phyloP scores from a whole-genome alignment of 2,113 vertebrate species.

The Pteronura brasiliensis region DNA sequence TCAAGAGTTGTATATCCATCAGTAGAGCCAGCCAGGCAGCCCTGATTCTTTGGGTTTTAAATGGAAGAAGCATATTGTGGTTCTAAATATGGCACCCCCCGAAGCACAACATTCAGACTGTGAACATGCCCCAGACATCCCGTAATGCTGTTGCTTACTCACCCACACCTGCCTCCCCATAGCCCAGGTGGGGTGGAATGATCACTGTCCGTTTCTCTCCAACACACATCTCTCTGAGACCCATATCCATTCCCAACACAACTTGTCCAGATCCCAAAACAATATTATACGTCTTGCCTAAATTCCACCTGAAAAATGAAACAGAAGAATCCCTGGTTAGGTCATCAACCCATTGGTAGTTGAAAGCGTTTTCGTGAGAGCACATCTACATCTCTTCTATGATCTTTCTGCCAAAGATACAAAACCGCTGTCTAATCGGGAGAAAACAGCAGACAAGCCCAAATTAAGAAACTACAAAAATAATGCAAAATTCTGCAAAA shows the following conservation, averaged over 20 bases:
- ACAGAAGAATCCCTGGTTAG: not conserved
- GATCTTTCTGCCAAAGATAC: not conserved
- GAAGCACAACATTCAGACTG: not conserved
- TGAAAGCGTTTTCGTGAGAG: too few relatives aligned
- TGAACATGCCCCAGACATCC: not conserved
- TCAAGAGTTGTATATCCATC: not conserved
- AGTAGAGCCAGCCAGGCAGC: not conserved
- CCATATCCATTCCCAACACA: constrained; percentile 96
- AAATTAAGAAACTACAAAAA: accelerated
- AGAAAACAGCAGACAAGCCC: not conserved
- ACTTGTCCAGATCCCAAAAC: constrained; percentile 95
- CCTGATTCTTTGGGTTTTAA: not conserved
- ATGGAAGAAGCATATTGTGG: not conserved
- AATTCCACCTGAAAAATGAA: constrained; percentile 85
- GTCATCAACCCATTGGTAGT: accelerated
- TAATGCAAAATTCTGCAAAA: not conserved
- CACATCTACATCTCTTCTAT: not conserved
- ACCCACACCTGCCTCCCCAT: constrained; percentile 97
- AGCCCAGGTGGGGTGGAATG: constrained; percentile 95
- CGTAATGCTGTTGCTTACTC: constrained; percentile 69
- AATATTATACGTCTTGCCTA: constrained; percentile 96
- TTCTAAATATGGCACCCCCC: not conserved
- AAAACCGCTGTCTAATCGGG: too few relatives aligned
- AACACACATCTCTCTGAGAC: constrained; percentile 94
- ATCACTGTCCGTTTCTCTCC: constrained; percentile 91